Evolutionary conservation across 1,140 invertebrate genomes (phyloP).

Genomic region (Sarcophaga bullata): DNA sequence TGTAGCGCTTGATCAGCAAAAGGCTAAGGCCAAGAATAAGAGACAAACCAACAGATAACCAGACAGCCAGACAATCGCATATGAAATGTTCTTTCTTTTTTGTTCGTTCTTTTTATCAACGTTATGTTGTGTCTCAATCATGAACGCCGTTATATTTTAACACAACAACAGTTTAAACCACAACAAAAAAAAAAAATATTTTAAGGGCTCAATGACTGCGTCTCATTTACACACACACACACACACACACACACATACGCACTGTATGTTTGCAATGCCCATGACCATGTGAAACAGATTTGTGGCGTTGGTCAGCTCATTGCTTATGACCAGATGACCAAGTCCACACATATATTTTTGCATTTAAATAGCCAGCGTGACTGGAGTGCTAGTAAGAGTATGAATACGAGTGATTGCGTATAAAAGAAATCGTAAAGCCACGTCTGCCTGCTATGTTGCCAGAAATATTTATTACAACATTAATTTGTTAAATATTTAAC

Average conservation of each 20-base stretch:
- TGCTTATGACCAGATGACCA: no score
- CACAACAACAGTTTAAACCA: no score
- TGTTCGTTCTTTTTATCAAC: neutral
- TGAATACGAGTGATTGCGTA: neutral
- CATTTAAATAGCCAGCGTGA: neutral
- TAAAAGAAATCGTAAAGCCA: neutral
- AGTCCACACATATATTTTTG: no score
- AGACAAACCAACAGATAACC: neutral
- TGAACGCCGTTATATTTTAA: neutral
- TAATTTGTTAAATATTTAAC: slow-evolving; percentile 41
- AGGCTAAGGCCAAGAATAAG: neutral
- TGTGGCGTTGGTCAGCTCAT: no score
- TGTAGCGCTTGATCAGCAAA: neutral
- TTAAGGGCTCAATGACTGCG: neutral
- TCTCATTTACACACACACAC: no score
- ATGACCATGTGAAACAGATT: no score
- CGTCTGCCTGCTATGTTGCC: neutral
- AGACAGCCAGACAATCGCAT: neutral
- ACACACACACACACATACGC: no score
- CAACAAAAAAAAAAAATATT: neutral
- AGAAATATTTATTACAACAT: slow-evolving; percentile 39
- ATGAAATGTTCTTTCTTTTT: neutral
- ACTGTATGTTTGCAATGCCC: no score
- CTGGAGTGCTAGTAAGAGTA: neutral
- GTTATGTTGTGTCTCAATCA: slow-evolving; percentile 12